Evolutionary conservation across 2,888 invertebrate genomes (phyloP).

Genomic region (Andrena praecox): DNA sequence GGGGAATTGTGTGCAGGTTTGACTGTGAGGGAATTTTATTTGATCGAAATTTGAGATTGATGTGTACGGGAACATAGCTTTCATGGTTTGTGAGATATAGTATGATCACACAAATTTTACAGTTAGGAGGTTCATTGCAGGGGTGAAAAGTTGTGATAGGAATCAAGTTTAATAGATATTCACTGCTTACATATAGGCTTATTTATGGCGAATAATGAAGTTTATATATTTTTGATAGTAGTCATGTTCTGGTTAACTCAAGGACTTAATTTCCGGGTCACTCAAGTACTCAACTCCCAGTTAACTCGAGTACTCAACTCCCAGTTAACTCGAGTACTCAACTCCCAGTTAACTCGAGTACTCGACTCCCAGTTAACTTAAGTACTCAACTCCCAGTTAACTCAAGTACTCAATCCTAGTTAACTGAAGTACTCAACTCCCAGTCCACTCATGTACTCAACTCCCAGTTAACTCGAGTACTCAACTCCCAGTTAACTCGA

Average conservation of each 20-base stretch:
- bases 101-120: neutral
- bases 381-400: neutral
- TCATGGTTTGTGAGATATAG: neutral
- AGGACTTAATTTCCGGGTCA: neutral
- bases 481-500: neutral
- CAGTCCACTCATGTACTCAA: no score
- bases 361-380: neutral
- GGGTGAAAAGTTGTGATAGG: neutral
- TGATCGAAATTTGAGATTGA: no score
- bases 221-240: conserved; percentile 13
- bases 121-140: neutral
- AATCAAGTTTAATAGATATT: conserved; percentile 5
- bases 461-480: no score
- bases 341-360: neutral
- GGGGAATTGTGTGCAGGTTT: no score
- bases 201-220: conserved; percentile 18
- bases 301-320: neutral
- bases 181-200: neutral
- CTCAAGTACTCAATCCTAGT: neutral
- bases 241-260: neutral
- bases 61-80: neutral
- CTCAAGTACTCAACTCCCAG: neutral
- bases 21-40: no score
- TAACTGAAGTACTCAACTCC: no score
- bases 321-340: neutral